These are phyloP conservation scores for Harpagifer antarcticus DNA, from an alignment of 2,797 vertebrate genomes.

Conservation along the genomic window DNA sequence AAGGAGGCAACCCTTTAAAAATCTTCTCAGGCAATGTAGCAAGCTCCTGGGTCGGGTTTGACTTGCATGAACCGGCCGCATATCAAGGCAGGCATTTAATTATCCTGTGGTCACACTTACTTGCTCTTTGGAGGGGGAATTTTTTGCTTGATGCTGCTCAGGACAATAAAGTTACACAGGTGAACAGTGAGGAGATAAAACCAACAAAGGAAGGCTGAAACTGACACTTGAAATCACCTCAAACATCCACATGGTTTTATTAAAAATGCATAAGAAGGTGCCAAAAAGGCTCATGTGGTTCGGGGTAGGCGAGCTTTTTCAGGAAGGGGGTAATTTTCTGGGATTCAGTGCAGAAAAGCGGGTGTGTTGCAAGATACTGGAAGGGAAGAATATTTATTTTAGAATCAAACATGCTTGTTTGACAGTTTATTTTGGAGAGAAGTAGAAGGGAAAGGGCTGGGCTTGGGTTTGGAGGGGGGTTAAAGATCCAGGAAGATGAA, in stretches of 20 bases:
- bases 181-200: conserved; percentile 85
- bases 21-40: conserved; percentile 86
- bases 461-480: not conserved
- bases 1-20: conserved; percentile 81
- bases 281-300: conserved; percentile 40
- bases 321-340: conserved; percentile 43
- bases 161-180: conserved; percentile 77
- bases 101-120: conserved; percentile 92
- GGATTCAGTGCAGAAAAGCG: conserved; percentile 44
- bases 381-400: conserved; percentile 33
- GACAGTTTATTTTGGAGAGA: conserved; percentile 20
- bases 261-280: conserved; percentile 34
- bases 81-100: conserved; percentile 88
- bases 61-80: conserved; percentile 90
- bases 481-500: conserved; percentile 16
- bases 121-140: conserved; percentile 94
- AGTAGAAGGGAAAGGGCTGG: not conserved
- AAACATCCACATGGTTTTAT: conserved; percentile 11
- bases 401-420: conserved; percentile 67
- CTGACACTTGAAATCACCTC: conserved; percentile 29
- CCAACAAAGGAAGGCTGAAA: conserved; percentile 44
- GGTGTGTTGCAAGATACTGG: conserved; percentile 33
- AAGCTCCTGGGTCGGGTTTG: conserved; percentile 86
- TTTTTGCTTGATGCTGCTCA: conserved; percentile 99
- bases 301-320: conserved; percentile 28